These are phyloP conservation scores for Astyanax mexicanus DNA, from an alignment of 2,797 vertebrate species.

Conservation along the genomic window DNA sequence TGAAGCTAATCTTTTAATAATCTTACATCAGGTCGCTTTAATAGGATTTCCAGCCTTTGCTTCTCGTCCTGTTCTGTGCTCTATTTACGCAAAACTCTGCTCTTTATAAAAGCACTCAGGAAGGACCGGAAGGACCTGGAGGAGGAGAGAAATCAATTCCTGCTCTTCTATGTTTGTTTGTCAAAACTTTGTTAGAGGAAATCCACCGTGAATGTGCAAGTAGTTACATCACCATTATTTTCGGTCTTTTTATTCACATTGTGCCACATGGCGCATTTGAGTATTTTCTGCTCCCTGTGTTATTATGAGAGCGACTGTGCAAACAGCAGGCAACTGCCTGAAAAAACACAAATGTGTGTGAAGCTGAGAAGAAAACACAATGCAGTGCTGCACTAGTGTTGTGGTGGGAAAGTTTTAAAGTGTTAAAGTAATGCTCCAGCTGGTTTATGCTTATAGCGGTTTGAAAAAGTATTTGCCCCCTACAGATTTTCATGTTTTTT, in stretches of 20 bases:
- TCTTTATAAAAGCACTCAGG: slow-evolving; percentile 34
- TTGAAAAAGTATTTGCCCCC: no score
- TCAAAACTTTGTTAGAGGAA: background rate
- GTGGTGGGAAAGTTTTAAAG: background rate
- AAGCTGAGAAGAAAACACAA: background rate
- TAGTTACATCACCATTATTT: slow-evolving; percentile 2
- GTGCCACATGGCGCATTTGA: background rate
- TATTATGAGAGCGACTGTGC: background rate
- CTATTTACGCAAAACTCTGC: slow-evolving; percentile 52
- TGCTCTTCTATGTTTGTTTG: slow-evolving; percentile 32
- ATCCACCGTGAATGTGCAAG: slow-evolving; percentile 8
- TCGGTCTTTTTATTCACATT: background rate
- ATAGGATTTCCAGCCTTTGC: slow-evolving; percentile 58
- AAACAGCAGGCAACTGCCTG: background rate
- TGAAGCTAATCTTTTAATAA: slow-evolving; percentile 82
- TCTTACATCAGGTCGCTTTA: slow-evolving; percentile 70
- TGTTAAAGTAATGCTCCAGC: no score
- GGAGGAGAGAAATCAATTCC: slow-evolving; percentile 40
- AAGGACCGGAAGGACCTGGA: slow-evolving; percentile 25
- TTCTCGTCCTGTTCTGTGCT: slow-evolving; percentile 63
- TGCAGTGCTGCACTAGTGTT: background rate
- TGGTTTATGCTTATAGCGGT: background rate
- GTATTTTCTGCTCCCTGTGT: background rate
- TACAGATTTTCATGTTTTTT: no score
- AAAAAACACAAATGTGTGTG: background rate